These are phyloP conservation scores for Eupsilia transversa DNA, from an alignment of 2,888 invertebrate species.

Conservation along the genomic window DNA sequence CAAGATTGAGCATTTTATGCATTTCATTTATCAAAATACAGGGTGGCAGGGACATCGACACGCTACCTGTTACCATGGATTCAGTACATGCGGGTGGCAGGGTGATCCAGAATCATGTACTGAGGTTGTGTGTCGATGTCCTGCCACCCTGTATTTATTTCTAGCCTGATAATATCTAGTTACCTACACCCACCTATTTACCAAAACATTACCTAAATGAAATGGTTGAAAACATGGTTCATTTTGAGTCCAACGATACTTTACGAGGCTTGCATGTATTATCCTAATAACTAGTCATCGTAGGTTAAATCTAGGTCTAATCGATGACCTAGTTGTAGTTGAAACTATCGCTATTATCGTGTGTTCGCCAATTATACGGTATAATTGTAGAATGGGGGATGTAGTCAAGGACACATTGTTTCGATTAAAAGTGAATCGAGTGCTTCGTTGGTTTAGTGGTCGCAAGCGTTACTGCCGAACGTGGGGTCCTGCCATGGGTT, in stretches of 20 bases:
- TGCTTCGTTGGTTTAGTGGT: too few relatives aligned
- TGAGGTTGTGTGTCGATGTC: too few relatives aligned
- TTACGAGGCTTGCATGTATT: conserved; percentile 39
- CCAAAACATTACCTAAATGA: conserved; percentile 16
- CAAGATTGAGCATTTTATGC: too few relatives aligned
- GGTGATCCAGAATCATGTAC: too few relatives aligned
- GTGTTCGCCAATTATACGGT: not conserved
- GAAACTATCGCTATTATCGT: not conserved
- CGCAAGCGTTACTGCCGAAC: too few relatives aligned
- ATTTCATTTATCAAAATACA: too few relatives aligned
- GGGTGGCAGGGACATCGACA: too few relatives aligned
- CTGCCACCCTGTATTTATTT: too few relatives aligned
- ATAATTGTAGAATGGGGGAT: not conserved
- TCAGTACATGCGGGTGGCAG: too few relatives aligned
- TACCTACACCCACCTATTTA: not conserved
- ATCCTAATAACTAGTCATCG: conserved; percentile 39
- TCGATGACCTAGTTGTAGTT: conserved; percentile 39
- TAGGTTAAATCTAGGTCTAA: conserved; percentile 23
- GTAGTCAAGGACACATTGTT: not conserved
- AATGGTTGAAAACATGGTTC: not conserved
- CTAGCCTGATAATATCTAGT: too few relatives aligned
- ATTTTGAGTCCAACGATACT: not conserved
- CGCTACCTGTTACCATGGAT: too few relatives aligned
- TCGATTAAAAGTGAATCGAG: not conserved
- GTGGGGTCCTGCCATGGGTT: too few relatives aligned